Evolutionary conservation across 2,113 vertebrate species (phyloP).

Genomic region (Condylura cristata): DNA sequence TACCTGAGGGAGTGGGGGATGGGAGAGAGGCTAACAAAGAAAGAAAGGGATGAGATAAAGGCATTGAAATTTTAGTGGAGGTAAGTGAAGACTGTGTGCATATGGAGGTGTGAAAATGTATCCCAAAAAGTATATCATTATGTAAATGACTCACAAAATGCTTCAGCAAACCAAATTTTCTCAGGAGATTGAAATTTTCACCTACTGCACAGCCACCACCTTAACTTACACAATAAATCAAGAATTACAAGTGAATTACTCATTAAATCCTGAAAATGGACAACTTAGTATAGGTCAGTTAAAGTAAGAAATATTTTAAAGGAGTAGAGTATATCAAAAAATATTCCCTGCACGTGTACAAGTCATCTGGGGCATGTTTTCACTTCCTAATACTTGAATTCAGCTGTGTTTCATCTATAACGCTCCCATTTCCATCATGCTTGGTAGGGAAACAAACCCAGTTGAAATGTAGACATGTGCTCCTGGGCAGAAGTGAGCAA

Average conservation of each 20-base stretch:
- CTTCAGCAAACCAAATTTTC: neutral
- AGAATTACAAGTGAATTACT: neutral
- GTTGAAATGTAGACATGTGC: neutral
- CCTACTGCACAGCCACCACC: neutral
- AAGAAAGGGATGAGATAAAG: too few relatives aligned
- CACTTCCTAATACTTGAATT: neutral
- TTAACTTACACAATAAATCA: constrained; percentile 6
- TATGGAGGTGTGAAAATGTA: too few relatives aligned
- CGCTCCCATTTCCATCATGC: neutral
- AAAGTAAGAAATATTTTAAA: constrained; percentile 27
- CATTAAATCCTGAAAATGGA: neutral
- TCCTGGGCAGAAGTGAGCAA: neutral
- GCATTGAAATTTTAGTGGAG: too few relatives aligned
- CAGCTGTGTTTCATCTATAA: neutral
- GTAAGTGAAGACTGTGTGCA: too few relatives aligned
- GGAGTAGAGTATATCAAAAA: neutral
- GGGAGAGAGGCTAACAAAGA: too few relatives aligned
- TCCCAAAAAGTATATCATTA: too few relatives aligned
- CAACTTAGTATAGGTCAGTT: neutral
- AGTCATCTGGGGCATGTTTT: neutral
- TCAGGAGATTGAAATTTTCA: neutral
- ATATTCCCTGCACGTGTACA: neutral
- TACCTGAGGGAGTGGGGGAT: too few relatives aligned
- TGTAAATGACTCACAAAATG: neutral
- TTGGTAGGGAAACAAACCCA: neutral